These are phyloP conservation scores for Petrolisthes manimaculis DNA, from an alignment of 2,888 invertebrate genomes.

Conservation along the genomic window DNA sequence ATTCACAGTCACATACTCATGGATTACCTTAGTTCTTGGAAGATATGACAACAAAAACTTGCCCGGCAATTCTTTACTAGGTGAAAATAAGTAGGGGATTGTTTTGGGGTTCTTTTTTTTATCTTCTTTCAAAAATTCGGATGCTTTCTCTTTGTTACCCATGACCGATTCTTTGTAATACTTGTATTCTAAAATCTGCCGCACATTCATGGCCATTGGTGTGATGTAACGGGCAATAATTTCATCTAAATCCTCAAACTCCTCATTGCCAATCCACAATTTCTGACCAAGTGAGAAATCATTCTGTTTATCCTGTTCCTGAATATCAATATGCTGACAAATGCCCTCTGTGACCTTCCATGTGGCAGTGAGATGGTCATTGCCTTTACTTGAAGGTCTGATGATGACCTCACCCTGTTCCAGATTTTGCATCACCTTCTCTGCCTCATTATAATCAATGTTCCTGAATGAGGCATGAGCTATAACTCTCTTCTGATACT, in stretches of 20 bases:
- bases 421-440: constrained; percentile 89
- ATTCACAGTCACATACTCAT: constrained; percentile 92
- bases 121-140: constrained; percentile 88
- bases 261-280: constrained; percentile 89
- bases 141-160: constrained; percentile 87
- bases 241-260: constrained; percentile 99
- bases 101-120: constrained; percentile 88
- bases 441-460: constrained; percentile 91
- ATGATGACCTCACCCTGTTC: constrained; percentile 97
- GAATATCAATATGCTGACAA: constrained; percentile 95
- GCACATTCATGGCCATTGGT: constrained; percentile 94
- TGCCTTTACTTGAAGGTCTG: constrained; percentile 96
- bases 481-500: constrained; percentile 95
- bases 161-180: constrained; percentile 85
- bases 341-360: constrained; percentile 98
- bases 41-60: constrained; percentile 95
- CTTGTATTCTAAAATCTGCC: constrained; percentile 91
- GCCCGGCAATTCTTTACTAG: constrained; percentile 80
- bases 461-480: constrained; percentile 98
- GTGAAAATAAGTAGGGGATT: constrained; percentile 89
- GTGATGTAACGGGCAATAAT: constrained; percentile 96
- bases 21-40: constrained; percentile 85
- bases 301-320: constrained; percentile 96
- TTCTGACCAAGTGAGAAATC: constrained; percentile 91
- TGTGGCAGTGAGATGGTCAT: constrained; percentile 95